Evolutionary conservation across 2,113 vertebrate species (phyloP), one percentile per base, ranked within the genome.

Genomic region (Pelmatolapia mariae): DNA sequence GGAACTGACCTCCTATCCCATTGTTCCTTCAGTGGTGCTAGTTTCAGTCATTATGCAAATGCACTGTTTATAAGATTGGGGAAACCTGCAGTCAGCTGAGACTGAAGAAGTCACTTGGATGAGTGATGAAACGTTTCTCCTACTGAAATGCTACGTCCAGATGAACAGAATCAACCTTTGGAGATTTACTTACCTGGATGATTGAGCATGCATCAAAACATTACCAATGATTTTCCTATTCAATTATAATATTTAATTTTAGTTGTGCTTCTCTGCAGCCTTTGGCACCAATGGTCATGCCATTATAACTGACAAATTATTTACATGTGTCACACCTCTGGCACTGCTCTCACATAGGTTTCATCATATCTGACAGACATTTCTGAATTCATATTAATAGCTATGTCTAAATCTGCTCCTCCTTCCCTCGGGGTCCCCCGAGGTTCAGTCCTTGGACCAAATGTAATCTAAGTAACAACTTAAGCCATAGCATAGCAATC

Each of bases 51-150:
- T 59, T 29, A 59, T 59, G 56, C 8, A 59, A 29, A 59, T 59
- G 7, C 0, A 59, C 24, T 0, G 7, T 29, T 59, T 29, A 5
- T 59, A 59, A 59, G 56, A 16, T 59, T 29, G 7, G 56, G 7
- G 0, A 15, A 57, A 57, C 56, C 24, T 59, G 13, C 13, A 59
- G 13, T 59, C 24, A 59, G 24, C 24, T 9, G 56, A 0, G 24
- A 29, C 13, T 29, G 56, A 57, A 57, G 24, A 57, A 57, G 24
- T 57, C 24, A 57, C 56, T 57, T 1, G 3, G 54, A 57, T 16
- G 54, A 57, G 54, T 29, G 54, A 57, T 0, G 24, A 57, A 29
- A 16, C 1, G 24, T 1, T 29, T 57, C 13, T 29, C 56, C 56
- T 13, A 57, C 56, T 57, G 54, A 57, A 57, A 57, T 12, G 4